Conservation (phyloP, 2,888 invertebrate species). For the Nephrotoma flavescens region DNA sequence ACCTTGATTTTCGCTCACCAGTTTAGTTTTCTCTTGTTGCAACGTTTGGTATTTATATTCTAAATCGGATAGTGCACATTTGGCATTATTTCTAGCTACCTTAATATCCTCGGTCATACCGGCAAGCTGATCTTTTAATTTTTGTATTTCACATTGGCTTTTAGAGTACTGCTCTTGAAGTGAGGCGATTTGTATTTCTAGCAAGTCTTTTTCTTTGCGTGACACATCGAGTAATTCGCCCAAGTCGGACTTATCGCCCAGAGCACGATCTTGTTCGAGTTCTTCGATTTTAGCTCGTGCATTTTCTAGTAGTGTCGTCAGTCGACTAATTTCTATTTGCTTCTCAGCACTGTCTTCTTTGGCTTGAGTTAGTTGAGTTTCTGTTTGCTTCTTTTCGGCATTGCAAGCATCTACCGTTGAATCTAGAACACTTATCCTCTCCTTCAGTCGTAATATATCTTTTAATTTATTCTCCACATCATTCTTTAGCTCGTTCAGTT, state of each 20-base stretch:
- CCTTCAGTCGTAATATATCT: constrained; percentile 50
- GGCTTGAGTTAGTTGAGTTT: constrained; percentile 53
- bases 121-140: constrained; percentile 50
- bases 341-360: constrained; percentile 60
- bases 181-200: constrained; percentile 51
- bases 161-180: constrained; percentile 55
- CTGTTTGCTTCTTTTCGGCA: constrained; percentile 57
- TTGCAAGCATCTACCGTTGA: constrained; percentile 57
- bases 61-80: constrained; percentile 66
- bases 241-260: constrained; percentile 54
- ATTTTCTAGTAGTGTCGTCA: constrained; percentile 65
- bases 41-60: constrained; percentile 65
- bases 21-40: constrained; percentile 54
- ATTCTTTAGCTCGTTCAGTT: constrained; percentile 48
- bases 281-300: constrained; percentile 70
- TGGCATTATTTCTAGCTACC: constrained; percentile 74
- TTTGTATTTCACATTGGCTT: constrained; percentile 50
- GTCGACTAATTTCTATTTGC: constrained; percentile 63
- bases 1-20: constrained; percentile 55
- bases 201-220: constrained; percentile 54
- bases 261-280: constrained; percentile 48
- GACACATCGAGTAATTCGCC: constrained; percentile 53
- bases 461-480: constrained; percentile 43
- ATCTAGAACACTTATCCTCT: constrained; percentile 56
- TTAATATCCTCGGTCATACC: constrained; percentile 55